A percentile compares a stretch with the other conserved stretches of the same genome.
phyloP scores from a whole-genome alignment of 1,140 invertebrate species.

The Euwallacea fornicatus region DNA sequence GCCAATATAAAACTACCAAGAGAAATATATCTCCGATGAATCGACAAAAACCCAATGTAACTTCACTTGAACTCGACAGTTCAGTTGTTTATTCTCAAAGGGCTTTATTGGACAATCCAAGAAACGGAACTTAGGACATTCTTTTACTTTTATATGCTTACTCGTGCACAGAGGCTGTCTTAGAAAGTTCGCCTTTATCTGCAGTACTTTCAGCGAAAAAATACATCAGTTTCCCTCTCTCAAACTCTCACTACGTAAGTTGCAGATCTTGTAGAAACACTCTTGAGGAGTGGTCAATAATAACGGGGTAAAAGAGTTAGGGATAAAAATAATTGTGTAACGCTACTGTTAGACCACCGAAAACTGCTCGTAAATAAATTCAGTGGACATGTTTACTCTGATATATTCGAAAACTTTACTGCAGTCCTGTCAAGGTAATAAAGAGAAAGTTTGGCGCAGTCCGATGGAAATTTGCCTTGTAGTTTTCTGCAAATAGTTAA shows the following conservation, averaged over 20 bases:
- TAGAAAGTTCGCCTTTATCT: not conserved
- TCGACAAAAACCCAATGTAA: slow-evolving; percentile 7
- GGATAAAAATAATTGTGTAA: too few relatives aligned
- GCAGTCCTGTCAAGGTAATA: slow-evolving; percentile 31
- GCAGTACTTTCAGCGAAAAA: not conserved
- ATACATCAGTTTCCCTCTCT: not conserved
- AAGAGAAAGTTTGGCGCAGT: slow-evolving; percentile 30
- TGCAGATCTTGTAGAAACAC: not conserved
- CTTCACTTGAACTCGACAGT: slow-evolving; percentile 6
- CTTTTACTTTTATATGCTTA: slow-evolving; percentile 9
- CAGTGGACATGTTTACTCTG: slow-evolving; percentile 29
- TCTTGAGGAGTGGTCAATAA: not conserved
- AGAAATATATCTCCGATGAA: not conserved
- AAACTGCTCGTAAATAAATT: slow-evolving; percentile 28
- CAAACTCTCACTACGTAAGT: not conserved
- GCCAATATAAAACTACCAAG: too few relatives aligned
- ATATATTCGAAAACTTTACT: slow-evolving; percentile 31
- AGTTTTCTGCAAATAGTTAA: slow-evolving; percentile 18
- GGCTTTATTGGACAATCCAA: slow-evolving; percentile 12
- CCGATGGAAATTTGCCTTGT: slow-evolving; percentile 20
- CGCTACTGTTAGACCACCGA: slow-evolving; percentile 5
- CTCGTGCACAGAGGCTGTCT: not conserved
- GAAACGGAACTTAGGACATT: slow-evolving; percentile 4
- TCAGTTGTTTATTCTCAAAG: slow-evolving; percentile 12
- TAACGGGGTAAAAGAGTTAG: too few relatives aligned